Evolutionary conservation across 2,113 vertebrate species (phyloP).

Genomic region (Poeciliopsis turrubarensis): DNA sequence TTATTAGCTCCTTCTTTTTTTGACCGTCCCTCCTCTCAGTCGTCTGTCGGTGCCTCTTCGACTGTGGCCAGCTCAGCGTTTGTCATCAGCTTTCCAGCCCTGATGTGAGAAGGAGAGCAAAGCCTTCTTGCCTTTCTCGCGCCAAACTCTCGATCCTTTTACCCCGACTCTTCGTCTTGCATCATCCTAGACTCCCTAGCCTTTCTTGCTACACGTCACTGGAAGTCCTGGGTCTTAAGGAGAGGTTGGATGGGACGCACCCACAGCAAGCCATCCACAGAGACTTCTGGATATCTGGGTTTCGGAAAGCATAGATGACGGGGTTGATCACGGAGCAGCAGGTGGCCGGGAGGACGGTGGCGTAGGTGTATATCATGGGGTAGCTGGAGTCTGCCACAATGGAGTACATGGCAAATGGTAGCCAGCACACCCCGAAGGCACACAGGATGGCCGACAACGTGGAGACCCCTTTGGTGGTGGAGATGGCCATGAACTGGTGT

Average conservation of each 20-base stretch:
- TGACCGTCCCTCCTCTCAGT: constrained; percentile 4
- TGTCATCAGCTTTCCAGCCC: constrained; percentile 19
- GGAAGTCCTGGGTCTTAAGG: constrained; percentile 87
- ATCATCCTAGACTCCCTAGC: constrained; percentile 23
- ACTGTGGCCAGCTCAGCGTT: constrained; percentile 24
- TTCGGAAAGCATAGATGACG: constrained; percentile 91
- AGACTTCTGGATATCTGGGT: constrained; percentile 92
- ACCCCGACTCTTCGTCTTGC: constrained; percentile 25
- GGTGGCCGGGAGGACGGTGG: constrained; percentile 86
- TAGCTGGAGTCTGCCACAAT: constrained; percentile 89
- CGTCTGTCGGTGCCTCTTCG: background rate
- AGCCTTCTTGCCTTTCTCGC: background rate
- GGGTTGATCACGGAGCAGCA: constrained; percentile 92
- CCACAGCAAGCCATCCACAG: constrained; percentile 92
- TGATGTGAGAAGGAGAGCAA: constrained; percentile 27
- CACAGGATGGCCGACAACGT: constrained; percentile 90
- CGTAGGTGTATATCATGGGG: constrained; percentile 88
- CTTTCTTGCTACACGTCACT: constrained; percentile 85
- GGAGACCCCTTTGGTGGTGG: constrained; percentile 92
- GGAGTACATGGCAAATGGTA: constrained; percentile 90
- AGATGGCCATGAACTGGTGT: constrained; percentile 89
- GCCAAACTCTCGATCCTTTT: background rate
- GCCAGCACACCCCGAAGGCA: constrained; percentile 90
- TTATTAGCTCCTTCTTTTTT: constrained; percentile 28
- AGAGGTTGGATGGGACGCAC: constrained; percentile 84